Evolutionary conservation across 1,140 invertebrate genomes (phyloP), one percentile per base, ranked within the genome.

Genomic region (Trichonephila clavata): DNA sequence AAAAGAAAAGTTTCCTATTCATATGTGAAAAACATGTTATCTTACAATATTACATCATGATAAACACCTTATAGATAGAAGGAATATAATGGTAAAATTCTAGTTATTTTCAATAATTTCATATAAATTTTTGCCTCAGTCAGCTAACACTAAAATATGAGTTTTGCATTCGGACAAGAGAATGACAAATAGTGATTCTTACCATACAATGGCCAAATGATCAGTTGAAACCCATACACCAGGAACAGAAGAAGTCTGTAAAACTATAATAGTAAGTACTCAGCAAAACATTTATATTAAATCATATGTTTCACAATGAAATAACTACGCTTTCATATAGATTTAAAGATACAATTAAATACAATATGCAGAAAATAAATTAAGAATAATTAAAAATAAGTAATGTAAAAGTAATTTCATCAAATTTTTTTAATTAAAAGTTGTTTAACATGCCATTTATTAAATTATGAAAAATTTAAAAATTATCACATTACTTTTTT

Each of bases 211-310:
- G 95, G 95, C 96, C 10, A 98, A 96, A 96, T 99, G 98, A 96
- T 99, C 98, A 18, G 97, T 97, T 13, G 98, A 97, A 43, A 97
- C 96, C 97, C 98, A 99, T 18, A 98, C 98, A 63, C 97, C 97
- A 0, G 98, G 98, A 90, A 99, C 97, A 27, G 97, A 96, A 84
- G 97, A 97, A 8, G 97, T 97, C 97, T 98, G 95, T 32, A 96
- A 96, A 95, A 95, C 95, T 95, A 95, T 93, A 27, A 90, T 39
- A 94, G 94, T 71, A 59, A 89, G 39, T 89, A 89, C 39, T 50
- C 20, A 77, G 24, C 18, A 90, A 77, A 90, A 24, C 16, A 77
- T 71, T 1, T n/a, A 18, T 16, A 0, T 39, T 39, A 39, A 65
- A 89, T 50, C 39, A 20, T 16, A 27, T 39, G 7, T 50, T 50